These are phyloP conservation scores for Drosophila imparisetae DNA, from an alignment of 2,888 invertebrate species.

Conservation along the genomic window DNA sequence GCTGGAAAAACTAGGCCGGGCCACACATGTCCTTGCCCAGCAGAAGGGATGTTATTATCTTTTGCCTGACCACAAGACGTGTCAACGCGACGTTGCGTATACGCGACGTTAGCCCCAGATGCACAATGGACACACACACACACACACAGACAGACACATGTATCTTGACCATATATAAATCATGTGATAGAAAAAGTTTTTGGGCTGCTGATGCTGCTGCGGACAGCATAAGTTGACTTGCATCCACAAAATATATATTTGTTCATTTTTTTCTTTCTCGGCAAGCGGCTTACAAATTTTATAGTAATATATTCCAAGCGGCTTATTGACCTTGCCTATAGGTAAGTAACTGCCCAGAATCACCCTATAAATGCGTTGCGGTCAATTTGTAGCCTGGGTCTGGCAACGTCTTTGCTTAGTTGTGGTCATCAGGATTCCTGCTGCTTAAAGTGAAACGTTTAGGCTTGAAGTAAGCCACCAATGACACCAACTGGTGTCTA, in stretches of 20 bases:
- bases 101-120: conserved; percentile 46
- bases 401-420: conserved; percentile 43
- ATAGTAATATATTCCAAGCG: conserved; percentile 60
- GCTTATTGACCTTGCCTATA: conserved; percentile 64
- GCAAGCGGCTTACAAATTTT: conserved; percentile 70
- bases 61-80: conserved; percentile 73
- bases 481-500: conserved; percentile 3
- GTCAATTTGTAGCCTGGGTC: conserved; percentile 42
- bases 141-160: conserved; percentile 6
- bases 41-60: conserved; percentile 66
- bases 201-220: conserved; percentile 31
- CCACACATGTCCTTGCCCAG: conserved; percentile 7
- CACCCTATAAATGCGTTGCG: conserved; percentile 27
- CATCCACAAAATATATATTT: conserved; percentile 43
- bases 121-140: conserved; percentile 25
- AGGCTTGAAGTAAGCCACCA: background rate
- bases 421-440: conserved; percentile 54
- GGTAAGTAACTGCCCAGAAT: conserved; percentile 22
- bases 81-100: conserved; percentile 61
- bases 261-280: conserved; percentile 9
- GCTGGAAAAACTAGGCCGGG: conserved; percentile 34
- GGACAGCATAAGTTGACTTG: conserved; percentile 55
- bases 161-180: conserved; percentile 56
- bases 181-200: conserved; percentile 53
- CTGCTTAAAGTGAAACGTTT: background rate